A percentile compares a stretch with the other conserved stretches of the same genome.
These are phyloP conservation scores for Bursaphelenchus okinawaensis DNA, from an alignment of 2,888 invertebrate species.

Conservation along the genomic window DNA sequence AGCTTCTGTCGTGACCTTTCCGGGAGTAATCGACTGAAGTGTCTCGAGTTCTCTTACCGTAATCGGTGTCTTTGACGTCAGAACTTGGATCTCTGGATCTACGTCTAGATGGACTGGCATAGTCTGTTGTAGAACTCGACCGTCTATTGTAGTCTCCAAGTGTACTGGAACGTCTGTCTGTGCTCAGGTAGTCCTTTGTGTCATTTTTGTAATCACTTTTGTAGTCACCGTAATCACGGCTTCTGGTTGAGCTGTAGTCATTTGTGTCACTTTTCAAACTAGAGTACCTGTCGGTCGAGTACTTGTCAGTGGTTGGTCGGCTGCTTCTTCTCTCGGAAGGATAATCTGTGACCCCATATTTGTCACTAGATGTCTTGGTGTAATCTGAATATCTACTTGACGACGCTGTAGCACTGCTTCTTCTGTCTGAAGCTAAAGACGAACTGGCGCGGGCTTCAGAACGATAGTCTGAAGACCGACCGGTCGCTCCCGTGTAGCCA, in stretches of 20 bases:
- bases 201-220: not conserved
- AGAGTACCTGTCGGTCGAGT: too few species aligned
- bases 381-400: not conserved
- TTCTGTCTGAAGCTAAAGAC: not conserved
- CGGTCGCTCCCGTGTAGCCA: not conserved
- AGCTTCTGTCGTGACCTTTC: not conserved
- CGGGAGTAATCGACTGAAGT: not conserved
- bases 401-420: not conserved
- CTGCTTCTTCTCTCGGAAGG: not conserved
- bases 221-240: not conserved
- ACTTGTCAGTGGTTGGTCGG: not conserved
- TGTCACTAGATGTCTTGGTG: not conserved
- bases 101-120: not conserved
- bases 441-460: not conserved
- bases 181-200: not conserved
- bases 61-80: not conserved
- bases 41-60: not conserved
- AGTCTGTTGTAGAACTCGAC: not conserved
- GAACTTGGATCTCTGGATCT: not conserved
- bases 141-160: too few species aligned
- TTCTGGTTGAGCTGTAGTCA: not conserved
- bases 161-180: too few species aligned
- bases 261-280: too few species aligned
- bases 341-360: not conserved
- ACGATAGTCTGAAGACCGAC: not conserved